Base-by-base conservation (phyloP, 2,888 invertebrate genomes). In the Saturnia pavonia region DNA sequence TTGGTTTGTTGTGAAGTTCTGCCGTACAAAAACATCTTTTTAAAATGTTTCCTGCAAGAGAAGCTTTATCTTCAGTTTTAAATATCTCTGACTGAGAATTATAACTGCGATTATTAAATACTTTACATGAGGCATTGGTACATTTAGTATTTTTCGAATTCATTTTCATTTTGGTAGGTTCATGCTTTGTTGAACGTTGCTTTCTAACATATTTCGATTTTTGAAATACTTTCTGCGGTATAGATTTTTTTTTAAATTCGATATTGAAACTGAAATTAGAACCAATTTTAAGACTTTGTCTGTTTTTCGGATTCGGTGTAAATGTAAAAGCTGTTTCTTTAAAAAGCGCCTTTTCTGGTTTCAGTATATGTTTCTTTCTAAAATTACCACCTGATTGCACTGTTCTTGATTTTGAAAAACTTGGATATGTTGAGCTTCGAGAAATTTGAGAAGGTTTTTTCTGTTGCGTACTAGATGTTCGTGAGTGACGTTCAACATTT, bases 1-100 rank as follows among this genome's bases (percentile, higher is more conserved):
- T 65, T n/a, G 40, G n/a, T 7, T 19, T 65, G 16, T 51, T 54
- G 25, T 78, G 75, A 57, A 85, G 75, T 74, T 84, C 81, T 69
- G 83, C 74, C 4, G 82, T 84, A 72, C 86, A 86, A 72, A 84
- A 84, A 76, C 86, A 86, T 69, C 82, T 77, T 70, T 82, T 81
- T 48, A 84, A 76, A 68, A 78, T 77, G 22, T 80, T 77, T n/a
- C 74, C 75, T 9, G 74, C 76, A 19, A 72, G 77, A 60, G 79
- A 74, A 72, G 45, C 74, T n/a, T 70, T 74, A 42, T 77, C 73
- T 25, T 70, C 73, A 75, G 74, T 75, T 73, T 78, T 78, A 67
- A 67, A 65, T n/a, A 70, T 48, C 19, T 60, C 67, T 67, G 69
- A 72, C 75, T 82, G 81, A 42, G 78, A 79, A 67, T 80, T 76